Base-by-base conservation (phyloP, 1,140 invertebrate species). In the Rhynchophorus ferrugineus region DNA sequence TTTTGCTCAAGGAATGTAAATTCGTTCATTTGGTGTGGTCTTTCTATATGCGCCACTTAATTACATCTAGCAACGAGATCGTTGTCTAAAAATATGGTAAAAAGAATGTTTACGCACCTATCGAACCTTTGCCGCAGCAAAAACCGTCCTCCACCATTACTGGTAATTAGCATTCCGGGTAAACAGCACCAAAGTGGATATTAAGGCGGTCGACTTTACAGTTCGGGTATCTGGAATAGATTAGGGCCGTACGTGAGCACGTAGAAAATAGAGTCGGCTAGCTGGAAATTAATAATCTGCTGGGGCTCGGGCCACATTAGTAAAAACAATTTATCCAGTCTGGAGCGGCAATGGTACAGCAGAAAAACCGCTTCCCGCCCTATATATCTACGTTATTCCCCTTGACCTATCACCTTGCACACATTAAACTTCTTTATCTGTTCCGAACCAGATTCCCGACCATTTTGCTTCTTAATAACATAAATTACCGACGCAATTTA, bases 341-440 rank as follows among this genome's bases (percentile, higher is more conserved):
- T 47, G 13, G 45, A 29, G 24, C 24, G 24, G 11, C 5, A n/a
- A n/a, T n/a, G 11, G 24, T 6, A 29, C 24, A 29, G 24, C 24
- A 29, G 24, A 29, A 29, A 29, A 29, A 29, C 24, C 24, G 9
- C 14, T 11, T n/a, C 21, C 44, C 45, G 8, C 45, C 37, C 45
- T 49, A 49, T 49, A 49, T 49, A 39, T 49, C 46, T 24, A 19
- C 46, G 19, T 48, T 48, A 54, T 43, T 44, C 39, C 38, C 35
- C 37, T 24, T 43, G 44, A 54, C 59, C 56, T 44, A n/a, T 44
- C 20, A 44, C 46, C 56, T 44, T 9, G 16, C 29, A 19, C 37
- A 44, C 59, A 60, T 63, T 63, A 57, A 63, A 63, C 61, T 63
- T 63, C 61, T 63, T 63, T 63, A 63, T 63, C 61, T 58, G 48